phyloP scores from a whole-genome alignment of 2,888 invertebrate species.

The Marronus borbonicus region DNA sequence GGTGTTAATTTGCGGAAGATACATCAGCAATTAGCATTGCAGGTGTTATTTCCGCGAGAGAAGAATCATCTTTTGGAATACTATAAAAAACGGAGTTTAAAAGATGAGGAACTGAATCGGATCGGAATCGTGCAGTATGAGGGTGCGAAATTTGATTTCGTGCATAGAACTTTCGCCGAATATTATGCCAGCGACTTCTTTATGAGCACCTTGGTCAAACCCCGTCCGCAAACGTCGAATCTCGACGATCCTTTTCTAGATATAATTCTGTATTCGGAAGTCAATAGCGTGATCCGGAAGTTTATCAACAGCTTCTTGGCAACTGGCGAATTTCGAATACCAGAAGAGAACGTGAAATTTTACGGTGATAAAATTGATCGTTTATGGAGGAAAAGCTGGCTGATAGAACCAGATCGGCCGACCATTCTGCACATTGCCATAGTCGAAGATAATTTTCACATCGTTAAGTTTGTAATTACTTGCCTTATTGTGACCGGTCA shows the following conservation, averaged over 20 bases:
- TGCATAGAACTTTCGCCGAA: conserved; percentile 8
- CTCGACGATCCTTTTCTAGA: background rate
- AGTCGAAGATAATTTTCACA: background rate
- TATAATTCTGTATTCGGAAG: background rate
- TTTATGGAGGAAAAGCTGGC: background rate
- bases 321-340: background rate
- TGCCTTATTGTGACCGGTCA: background rate
- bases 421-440: background rate
- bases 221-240: no score
- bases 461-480: background rate
- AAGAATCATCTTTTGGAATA: background rate
- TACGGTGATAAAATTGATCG: background rate
- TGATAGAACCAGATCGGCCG: no score
- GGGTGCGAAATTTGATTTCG: background rate
- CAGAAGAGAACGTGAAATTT: background rate
- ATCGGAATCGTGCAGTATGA: background rate
- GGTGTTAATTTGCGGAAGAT: conserved; percentile 4
- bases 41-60: background rate
- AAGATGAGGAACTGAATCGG: background rate
- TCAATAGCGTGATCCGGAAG: background rate
- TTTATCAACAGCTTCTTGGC: conserved; percentile 12
- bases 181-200: conserved; percentile 3
- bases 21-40: conserved; percentile 19
- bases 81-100: background rate
- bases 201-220: background rate